Percentiles rank a stretch among this genome's conserved stretches.
Evolutionary conservation across 2,797 vertebrate genomes (phyloP).

Genomic region (Clarias platycephalus): DNA sequence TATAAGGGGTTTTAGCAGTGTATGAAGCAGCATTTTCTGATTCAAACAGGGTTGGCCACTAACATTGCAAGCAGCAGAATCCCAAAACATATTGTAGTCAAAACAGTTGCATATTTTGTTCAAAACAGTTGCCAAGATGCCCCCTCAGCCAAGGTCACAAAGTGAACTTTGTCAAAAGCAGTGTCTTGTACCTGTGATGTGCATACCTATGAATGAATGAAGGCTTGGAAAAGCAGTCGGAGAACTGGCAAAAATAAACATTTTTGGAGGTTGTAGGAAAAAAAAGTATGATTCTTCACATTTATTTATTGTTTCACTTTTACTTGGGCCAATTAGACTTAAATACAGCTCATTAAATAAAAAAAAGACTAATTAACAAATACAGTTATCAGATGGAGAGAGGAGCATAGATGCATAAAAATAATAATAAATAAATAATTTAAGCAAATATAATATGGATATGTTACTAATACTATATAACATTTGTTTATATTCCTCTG

Average conservation of each 20-base stretch:
- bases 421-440: not conserved
- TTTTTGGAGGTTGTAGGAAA: too few relatives aligned
- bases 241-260: not conserved
- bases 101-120: not conserved
- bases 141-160: too few relatives aligned
- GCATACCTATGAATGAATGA: not conserved
- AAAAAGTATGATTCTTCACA: too few relatives aligned
- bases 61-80: not conserved
- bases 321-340: not conserved
- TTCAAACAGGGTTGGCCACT: not conserved
- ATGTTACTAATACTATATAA: not conserved
- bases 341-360: not conserved
- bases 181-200: not conserved
- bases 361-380: not conserved
- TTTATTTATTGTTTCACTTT: not conserved
- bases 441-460: not conserved
- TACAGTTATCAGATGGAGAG: not conserved
- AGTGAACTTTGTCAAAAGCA: not conserved
- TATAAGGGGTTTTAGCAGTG: not conserved
- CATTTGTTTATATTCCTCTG: not conserved
- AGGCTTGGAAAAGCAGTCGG: too few relatives aligned
- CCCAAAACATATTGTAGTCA: not conserved
- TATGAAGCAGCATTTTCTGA: not conserved
- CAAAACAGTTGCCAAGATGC: too few relatives aligned
- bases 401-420: not conserved